Evolutionary conservation across 37 sponge, comb jelly and placozoan species (phyloP), one percentile per base, ranked within the genome.

Genomic region (Mnemiopsis leidyi): DNA sequence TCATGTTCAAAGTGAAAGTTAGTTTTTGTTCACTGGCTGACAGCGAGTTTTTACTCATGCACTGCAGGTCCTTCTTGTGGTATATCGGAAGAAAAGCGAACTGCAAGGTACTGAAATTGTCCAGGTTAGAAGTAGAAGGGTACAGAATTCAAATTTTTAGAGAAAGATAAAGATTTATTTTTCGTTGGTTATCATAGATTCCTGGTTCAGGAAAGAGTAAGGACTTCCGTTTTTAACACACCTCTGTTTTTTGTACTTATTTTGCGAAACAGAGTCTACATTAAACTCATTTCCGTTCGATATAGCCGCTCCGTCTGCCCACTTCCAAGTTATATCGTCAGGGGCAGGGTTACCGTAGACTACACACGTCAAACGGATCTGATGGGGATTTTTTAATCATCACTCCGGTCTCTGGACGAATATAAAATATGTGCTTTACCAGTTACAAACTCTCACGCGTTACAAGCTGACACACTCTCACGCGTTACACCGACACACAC

Each of bases 331-430:
- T 18, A 40, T 25, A 9, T 85, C 90, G 3, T 39, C 48, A 2
- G 90, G 90, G 3, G 40, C 35, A 9, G 90, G 90, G 90, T 85
- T 85, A n/a, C 90, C 90, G 35, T 32, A 85, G 9, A 39, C 90
- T 26, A 21, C 29, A 85, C 90, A 85, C 0, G 90, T 85, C 29
- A 85, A 39, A 18, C 40, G 61, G 21, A 85, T 33, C 90, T 85
- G 75, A 28, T n/a, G 75, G 75, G 75, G 75, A 28, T 7, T n/a
- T 7, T n/a, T 71, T 3, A 18, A n/a, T n/a, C n/a, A n/a, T n/a
- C n/a, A n/a, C n/a, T n/a, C n/a, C n/a, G n/a, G n/a, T n/a, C n/a
- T n/a, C n/a, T n/a, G n/a, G n/a, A n/a, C n/a, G n/a, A n/a, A n/a
- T n/a, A n/a, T n/a, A n/a, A n/a, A n/a, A n/a, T n/a, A n/a, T n/a